Percentiles rank a stretch among this genome's conserved stretches.
Conservation (phyloP, 2,888 invertebrate genomes). For the Calliphora vomitoria region DNA sequence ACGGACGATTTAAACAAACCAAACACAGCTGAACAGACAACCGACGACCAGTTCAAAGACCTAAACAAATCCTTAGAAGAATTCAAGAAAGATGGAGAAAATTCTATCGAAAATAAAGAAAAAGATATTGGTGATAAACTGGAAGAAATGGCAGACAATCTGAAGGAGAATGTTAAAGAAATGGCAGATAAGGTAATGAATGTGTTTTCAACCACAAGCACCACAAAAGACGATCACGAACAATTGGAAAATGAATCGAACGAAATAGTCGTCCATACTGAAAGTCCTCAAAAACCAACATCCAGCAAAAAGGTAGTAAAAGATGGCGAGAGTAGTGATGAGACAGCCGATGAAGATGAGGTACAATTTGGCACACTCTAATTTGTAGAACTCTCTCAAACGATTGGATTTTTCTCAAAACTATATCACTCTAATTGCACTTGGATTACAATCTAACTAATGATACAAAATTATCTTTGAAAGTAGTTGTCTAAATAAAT, state of each 20-base stretch:
- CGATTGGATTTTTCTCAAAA: conserved; percentile 47
- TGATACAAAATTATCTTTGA: conserved; percentile 57
- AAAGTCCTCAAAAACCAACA: neutral
- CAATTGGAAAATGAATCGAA: conserved; percentile 37
- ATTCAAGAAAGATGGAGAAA: conserved; percentile 33
- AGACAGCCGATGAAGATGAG: conserved; percentile 79
- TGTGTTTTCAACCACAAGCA: neutral
- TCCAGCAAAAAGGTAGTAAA: neutral
- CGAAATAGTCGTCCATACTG: conserved; percentile 33
- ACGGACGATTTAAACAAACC: neutral
- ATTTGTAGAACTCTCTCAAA: conserved; percentile 55
- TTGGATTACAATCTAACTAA: conserved; percentile 34
- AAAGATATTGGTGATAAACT: conserved; percentile 57
- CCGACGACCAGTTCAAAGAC: conserved; percentile 58
- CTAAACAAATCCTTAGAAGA: conserved; percentile 44
- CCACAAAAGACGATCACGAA: conserved; percentile 4
- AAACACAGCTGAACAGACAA: neutral
- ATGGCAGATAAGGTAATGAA: conserved; percentile 43
- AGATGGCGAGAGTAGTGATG: conserved; percentile 61
- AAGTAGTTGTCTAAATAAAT: conserved; percentile 45
- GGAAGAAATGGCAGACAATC: conserved; percentile 52
- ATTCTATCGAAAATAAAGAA: conserved; percentile 4
- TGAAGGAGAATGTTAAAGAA: conserved; percentile 58
- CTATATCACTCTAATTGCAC: conserved; percentile 61
- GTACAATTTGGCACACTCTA: conserved; percentile 84